Conservation (phyloP, 2,888 invertebrate genomes). For the Pimpla rufipes region DNA sequence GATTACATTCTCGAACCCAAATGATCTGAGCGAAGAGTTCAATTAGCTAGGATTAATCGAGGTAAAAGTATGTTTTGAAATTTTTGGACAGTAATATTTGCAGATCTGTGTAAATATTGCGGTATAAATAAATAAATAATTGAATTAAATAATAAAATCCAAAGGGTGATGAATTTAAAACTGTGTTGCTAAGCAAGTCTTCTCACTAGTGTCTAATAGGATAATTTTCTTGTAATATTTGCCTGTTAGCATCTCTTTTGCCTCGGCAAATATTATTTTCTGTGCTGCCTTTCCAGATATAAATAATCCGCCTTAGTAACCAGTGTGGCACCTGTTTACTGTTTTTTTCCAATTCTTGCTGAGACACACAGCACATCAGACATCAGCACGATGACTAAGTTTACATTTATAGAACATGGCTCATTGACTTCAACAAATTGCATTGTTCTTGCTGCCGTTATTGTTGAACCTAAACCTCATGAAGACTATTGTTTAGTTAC, state of each 20-base stretch:
- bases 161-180: no score
- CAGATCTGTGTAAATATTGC: no score
- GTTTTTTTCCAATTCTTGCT: conserved; percentile 16
- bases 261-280: not conserved
- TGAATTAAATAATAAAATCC: not conserved
- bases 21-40: no score
- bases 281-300: not conserved
- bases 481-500: no score
- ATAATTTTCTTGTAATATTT: conserved; percentile 2
- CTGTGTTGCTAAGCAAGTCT: conserved; percentile 5
- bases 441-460: not conserved
- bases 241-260: conserved; percentile 12
- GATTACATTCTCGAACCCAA: no score
- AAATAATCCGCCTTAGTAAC: not conserved
- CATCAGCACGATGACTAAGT: not conserved
- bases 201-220: not conserved
- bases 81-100: no score
- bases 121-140: not conserved
- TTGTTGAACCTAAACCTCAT: not conserved
- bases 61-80: no score
- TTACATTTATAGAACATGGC: conserved; percentile 12
- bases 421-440: not conserved
- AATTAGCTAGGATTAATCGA: no score
- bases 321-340: conserved; percentile 18
- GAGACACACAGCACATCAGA: not conserved